A percentile compares a stretch with the other conserved stretches of the same genome.
Conservation (phyloP, 2,113 vertebrate genomes). For the Probosciger aterrimus region DNA sequence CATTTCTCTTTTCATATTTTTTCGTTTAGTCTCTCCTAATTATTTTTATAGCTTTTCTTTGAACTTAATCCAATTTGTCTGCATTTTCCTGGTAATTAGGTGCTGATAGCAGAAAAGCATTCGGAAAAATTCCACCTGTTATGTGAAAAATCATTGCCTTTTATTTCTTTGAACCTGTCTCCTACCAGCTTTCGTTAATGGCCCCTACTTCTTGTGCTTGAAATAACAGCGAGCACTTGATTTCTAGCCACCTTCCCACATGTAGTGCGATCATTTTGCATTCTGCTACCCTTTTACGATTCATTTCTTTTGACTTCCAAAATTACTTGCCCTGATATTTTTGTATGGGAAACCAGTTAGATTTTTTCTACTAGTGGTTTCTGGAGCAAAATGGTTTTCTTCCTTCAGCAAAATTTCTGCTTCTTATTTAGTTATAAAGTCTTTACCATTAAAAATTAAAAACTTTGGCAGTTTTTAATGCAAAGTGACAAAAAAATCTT, state of each 20-base stretch:
- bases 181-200: neutral
- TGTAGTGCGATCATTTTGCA: neutral
- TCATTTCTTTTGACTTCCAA: neutral
- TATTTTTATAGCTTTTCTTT: conserved; percentile 33
- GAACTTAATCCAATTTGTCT: conserved; percentile 25
- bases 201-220: neutral
- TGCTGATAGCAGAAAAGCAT: conserved; percentile 1
- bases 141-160: neutral
- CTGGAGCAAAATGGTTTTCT: neutral
- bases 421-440: neutral
- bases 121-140: conserved; percentile 21
- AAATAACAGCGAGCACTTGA: neutral
- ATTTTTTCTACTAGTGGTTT: neutral
- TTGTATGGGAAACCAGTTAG: neutral
- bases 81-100: conserved; percentile 1
- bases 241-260: neutral
- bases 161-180: neutral
- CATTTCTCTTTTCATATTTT: neutral
- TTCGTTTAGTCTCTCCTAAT: neutral
- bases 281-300: neutral
- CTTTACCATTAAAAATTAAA: neutral
- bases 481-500: neutral
- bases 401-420: neutral
- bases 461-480: neutral
- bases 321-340: neutral